Conservation (phyloP, 2,888 invertebrate genomes). For the Cryptocephalus moraei region DNA sequence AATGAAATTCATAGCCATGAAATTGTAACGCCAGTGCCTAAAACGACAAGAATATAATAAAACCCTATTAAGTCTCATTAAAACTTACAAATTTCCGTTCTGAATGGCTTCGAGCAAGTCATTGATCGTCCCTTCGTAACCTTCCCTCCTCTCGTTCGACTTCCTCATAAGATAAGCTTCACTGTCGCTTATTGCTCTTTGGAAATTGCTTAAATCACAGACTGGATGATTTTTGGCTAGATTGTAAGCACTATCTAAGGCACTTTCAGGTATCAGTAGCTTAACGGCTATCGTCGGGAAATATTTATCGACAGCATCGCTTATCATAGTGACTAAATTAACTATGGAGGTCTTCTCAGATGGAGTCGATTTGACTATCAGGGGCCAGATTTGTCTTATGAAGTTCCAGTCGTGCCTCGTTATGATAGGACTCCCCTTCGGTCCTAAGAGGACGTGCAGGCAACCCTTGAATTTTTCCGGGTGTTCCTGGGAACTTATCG, state of each 20-base stretch:
- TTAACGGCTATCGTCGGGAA: conserved; percentile 55
- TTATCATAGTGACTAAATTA: conserved; percentile 47
- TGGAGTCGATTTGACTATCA: conserved; percentile 63
- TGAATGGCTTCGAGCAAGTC: conserved; percentile 46
- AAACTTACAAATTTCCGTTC: conserved; percentile 41
- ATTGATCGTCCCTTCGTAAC: conserved; percentile 44
- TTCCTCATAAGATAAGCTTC: conserved; percentile 27
- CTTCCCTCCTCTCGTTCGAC: conserved; percentile 40
- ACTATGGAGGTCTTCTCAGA: conserved; percentile 81
- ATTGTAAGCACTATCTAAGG: conserved; percentile 40
- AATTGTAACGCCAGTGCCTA: conserved; percentile 75
- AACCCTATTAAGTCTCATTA: neutral
- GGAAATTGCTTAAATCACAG: conserved; percentile 34
- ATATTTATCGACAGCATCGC: conserved; percentile 45
- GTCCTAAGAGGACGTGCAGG: conserved; percentile 64
- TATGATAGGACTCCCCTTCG: conserved; percentile 52
- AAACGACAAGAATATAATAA: conserved; percentile 9
- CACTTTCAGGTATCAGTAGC: conserved; percentile 43
- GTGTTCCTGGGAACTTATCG: conserved; percentile 46
- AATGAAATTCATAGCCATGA: conserved; percentile 65
- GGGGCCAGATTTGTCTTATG: conserved; percentile 64
- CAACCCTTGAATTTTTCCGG: conserved; percentile 72
- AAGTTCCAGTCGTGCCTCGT: conserved; percentile 69
- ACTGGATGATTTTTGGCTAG: conserved; percentile 38
- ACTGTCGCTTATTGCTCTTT: conserved; percentile 35